Conservation (phyloP, 2,888 invertebrate genomes). For the Zele albiditarsus region DNA sequence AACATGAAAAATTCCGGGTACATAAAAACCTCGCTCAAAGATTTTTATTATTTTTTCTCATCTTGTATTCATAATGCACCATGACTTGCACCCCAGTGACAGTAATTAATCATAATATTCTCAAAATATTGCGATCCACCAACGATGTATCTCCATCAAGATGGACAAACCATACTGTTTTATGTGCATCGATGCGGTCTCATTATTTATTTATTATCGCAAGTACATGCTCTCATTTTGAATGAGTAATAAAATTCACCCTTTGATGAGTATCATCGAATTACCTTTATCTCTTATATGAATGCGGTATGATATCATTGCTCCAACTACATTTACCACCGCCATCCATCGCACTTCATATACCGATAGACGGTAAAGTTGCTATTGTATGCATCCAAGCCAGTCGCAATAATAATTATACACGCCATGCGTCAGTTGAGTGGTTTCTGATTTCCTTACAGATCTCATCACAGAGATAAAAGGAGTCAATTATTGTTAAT, state of each 20-base stretch:
- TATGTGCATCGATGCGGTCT: no score
- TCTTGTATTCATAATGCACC: no score
- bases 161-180: no score
- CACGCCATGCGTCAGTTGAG: background rate
- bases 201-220: background rate
- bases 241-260: background rate
- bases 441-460: background rate
- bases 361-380: background rate
- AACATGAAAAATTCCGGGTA: no score
- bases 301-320: background rate
- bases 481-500: slow-evolving; percentile 2
- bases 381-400: background rate
- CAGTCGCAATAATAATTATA: background rate
- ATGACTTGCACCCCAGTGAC: no score
- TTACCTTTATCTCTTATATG: background rate
- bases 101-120: no score
- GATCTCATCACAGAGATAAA: background rate
- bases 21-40: no score
- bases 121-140: no score
- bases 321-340: no score
- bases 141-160: no score
- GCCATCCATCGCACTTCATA: background rate
- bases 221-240: background rate
- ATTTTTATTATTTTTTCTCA: no score
- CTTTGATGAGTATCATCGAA: background rate